These are phyloP conservation scores for Pyxicephalus adspersus DNA, from an alignment of 2,113 vertebrate species.

Conservation along the genomic window DNA sequence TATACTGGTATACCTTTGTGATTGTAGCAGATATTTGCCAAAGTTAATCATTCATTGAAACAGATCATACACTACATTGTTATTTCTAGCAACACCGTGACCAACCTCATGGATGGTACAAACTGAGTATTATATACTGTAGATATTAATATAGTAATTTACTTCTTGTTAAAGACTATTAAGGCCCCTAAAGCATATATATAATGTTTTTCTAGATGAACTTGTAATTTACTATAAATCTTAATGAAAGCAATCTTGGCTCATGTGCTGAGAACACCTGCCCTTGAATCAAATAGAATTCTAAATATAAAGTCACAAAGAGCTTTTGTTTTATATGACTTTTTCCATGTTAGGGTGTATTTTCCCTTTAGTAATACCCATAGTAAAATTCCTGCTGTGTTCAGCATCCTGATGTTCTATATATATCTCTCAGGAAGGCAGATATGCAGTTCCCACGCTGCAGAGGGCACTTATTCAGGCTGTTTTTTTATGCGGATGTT, in stretches of 20 bases:
- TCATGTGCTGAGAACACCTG: not conserved
- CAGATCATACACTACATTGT: no score
- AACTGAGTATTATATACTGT: no score
- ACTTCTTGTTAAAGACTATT: no score
- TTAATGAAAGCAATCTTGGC: not conserved
- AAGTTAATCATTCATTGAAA: no score
- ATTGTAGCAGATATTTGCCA: no score
- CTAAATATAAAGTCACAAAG: constrained; percentile 11
- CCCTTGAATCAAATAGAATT: not conserved
- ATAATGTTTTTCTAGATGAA: no score
- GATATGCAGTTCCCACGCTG: constrained; percentile 40
- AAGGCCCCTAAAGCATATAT: no score
- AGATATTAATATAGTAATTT: no score
- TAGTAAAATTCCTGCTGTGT: constrained; percentile 19
- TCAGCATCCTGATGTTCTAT: constrained; percentile 50
- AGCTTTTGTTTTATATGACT: constrained; percentile 8
- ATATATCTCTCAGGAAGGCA: constrained; percentile 46
- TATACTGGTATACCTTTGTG: no score
- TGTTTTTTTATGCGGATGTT: constrained; percentile 33
- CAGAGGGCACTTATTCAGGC: constrained; percentile 10
- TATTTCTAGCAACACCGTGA: no score
- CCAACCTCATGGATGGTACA: no score
- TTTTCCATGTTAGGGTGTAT: constrained; percentile 18
- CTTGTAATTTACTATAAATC: not conserved
- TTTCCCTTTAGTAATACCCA: constrained; percentile 30